Base-by-base conservation (phyloP, 2,113 vertebrate species). In the Zosterops pallidus region DNA sequence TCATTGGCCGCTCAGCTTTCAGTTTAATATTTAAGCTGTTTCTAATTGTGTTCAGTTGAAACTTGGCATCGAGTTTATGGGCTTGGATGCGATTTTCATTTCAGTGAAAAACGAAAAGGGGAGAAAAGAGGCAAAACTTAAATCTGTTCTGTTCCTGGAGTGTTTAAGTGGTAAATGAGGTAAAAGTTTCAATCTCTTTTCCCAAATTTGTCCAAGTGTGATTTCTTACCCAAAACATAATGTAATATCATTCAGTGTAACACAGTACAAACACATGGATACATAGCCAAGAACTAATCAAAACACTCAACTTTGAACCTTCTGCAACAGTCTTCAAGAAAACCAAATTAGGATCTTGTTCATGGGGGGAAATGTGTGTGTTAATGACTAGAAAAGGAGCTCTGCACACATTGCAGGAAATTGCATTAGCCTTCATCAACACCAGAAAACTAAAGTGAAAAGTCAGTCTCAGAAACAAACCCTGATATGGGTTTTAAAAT, bases 1-100 rank as follows among this genome's bases (percentile, higher is more conserved):
- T 26, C 55, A 83, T 24, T 85, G 67, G 68, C n/a, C 49, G 68
- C 69, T 52, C 70, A 90, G 64, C 13, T 85, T 80, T 83, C 81
- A 33, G 86, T 90, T 92, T 83, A 95, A 88, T 90, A 78, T 90
- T 83, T 83, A 94, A 96, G 84, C 94, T 95, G 94, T 93, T 96
- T 92, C 85, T 95, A 95, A 96, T 95, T 89, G 78, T 71, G 44
- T 78, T 93, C 79, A 70, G 82, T 47, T 91, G 86, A 93, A 92
- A 81, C 64, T 90, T 96, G 82, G 85, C 87, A 88, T 42, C 25
- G 11, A 56, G n/a, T 67, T 89, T 69, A 60, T 35, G 80, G 35
- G 31, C 49, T 80, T 86, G 92, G 79, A 83, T 78, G 68, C 35
- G 83, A 83, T 86, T 86, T 93, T 89, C 10, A 33, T 75, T 85